Evolutionary conservation across 2,888 invertebrate species (phyloP).

Genomic region (Hemistola chrysoprasaria): DNA sequence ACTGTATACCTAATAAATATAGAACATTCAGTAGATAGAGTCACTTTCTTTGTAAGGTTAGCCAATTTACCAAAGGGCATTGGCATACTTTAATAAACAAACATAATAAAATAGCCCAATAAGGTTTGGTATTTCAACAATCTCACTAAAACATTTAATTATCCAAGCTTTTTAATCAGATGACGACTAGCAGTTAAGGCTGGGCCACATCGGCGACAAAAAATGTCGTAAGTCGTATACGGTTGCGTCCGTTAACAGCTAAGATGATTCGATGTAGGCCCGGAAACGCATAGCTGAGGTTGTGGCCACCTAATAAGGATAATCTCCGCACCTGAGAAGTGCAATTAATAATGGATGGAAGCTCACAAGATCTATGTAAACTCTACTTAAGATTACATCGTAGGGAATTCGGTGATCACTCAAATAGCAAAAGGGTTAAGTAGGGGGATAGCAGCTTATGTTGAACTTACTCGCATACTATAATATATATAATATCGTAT

Average conservation of each 20-base stretch:
- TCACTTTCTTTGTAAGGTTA: too few species aligned
- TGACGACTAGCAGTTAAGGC: too few species aligned
- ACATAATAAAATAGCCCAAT: too few species aligned
- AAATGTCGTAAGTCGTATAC: slow-evolving; percentile 19
- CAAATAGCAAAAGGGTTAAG: slow-evolving; percentile 12
- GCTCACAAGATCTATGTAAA: slow-evolving; percentile 52
- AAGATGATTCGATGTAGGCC: slow-evolving; percentile 26
- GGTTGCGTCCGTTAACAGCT: slow-evolving; percentile 23
- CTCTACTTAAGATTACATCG: slow-evolving; percentile 50
- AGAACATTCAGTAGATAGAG: too few species aligned
- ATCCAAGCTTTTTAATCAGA: too few species aligned
- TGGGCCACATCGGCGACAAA: slow-evolving; percentile 6
- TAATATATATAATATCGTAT: too few species aligned
- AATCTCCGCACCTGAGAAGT: slow-evolving; percentile 74
- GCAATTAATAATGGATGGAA: slow-evolving; percentile 77
- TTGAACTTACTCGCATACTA: too few species aligned
- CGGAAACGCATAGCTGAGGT: slow-evolving; percentile 55
- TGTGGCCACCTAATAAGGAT: slow-evolving; percentile 76
- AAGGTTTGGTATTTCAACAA: too few species aligned
- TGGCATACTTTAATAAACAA: too few species aligned
- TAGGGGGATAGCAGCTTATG: neutral
- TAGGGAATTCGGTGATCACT: slow-evolving; percentile 44
- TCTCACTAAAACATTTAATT: too few species aligned
- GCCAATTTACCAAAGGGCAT: too few species aligned
- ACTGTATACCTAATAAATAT: too few species aligned